phyloP scores from a whole-genome alignment of 2,113 vertebrate species.

The Salvator merianae region DNA sequence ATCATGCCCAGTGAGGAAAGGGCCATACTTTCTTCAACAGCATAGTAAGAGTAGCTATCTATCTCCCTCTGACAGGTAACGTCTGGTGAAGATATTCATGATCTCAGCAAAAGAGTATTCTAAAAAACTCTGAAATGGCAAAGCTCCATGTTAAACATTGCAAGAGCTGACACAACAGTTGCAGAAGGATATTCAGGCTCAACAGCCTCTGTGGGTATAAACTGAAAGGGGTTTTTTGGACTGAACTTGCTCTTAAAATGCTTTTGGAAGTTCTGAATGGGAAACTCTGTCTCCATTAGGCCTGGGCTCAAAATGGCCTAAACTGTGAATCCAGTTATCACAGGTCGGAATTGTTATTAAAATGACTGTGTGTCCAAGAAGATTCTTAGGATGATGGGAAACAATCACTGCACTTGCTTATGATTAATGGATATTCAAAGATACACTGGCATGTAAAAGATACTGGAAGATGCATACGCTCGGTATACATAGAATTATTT shows the following conservation, averaged over 20 bases:
- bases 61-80: background rate
- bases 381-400: rapidly evolving
- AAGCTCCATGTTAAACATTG: background rate
- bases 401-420: rapidly evolving
- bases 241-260: background rate
- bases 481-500: no score
- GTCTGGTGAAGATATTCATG: background rate
- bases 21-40: background rate
- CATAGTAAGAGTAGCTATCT: background rate
- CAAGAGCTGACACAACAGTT: background rate
- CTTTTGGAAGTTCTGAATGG: slow-evolving; percentile 1
- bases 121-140: background rate
- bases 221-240: slow-evolving; percentile 12
- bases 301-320: rapidly evolving
- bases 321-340: rapidly evolving
- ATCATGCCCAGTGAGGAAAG: no score
- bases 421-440: rapidly evolving
- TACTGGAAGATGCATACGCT: background rate
- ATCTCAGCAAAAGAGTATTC: background rate
- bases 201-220: slow-evolving; percentile 10
- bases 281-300: rapidly evolving
- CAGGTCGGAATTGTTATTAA: background rate
- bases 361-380: background rate
- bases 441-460: background rate
- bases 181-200: background rate